A percentile compares a stretch with the other conserved stretches of the same genome.
Conservation (phyloP, 2,888 invertebrate species). For the Hydraecia micacea region DNA sequence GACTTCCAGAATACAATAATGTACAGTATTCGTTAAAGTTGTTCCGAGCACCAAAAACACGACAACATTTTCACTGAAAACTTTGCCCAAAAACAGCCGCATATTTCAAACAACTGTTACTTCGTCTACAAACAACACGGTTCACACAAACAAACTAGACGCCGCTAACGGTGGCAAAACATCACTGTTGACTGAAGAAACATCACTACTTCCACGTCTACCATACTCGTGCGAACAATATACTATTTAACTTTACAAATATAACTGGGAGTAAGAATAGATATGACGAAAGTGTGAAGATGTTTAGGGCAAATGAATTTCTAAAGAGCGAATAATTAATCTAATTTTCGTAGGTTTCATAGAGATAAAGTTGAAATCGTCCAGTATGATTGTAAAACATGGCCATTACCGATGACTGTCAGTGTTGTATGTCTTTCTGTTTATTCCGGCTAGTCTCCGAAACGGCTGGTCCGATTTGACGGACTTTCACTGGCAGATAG, state of each 20-base stretch:
- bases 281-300: background rate
- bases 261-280: background rate
- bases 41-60: background rate
- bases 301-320: too few species aligned
- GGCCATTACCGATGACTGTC: background rate
- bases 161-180: conserved; percentile 53
- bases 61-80: conserved; percentile 6
- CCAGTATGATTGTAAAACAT: background rate
- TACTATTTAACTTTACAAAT: conserved; percentile 32
- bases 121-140: conserved; percentile 51
- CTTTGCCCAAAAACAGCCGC: conserved; percentile 40
- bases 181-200: conserved; percentile 59
- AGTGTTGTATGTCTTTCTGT: too few species aligned
- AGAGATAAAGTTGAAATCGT: too few species aligned
- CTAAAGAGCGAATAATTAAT: too few species aligned
- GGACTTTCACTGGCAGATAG: too few species aligned
- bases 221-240: conserved; percentile 8
- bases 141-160: conserved; percentile 50
- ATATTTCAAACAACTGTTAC: conserved; percentile 43
- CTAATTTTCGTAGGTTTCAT: background rate
- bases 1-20: background rate
- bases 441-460: too few species aligned
- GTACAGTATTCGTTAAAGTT: background rate
- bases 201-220: conserved; percentile 42
- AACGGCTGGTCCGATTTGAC: too few species aligned